Evolutionary conservation across 2,113 vertebrate genomes (phyloP), one percentile per base, ranked within the genome.

Genomic region (Nannobrachium achirus): DNA sequence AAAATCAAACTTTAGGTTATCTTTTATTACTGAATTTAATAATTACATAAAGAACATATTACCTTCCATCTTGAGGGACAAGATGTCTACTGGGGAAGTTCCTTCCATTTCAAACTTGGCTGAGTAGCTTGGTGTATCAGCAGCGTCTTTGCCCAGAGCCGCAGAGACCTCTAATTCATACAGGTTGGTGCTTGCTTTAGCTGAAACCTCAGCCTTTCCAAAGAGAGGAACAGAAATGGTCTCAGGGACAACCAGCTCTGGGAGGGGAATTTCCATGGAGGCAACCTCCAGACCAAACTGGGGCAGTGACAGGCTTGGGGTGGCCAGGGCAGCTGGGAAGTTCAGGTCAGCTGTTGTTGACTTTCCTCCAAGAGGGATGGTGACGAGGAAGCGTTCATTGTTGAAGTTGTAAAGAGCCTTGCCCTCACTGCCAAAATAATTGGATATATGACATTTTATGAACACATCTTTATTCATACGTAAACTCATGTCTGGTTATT

Each of bases 21-120:
- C 2, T 25, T 25, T 25, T 25, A 25, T 25, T 25, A 4, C 25
- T 25, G 25, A 25, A 2, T 25, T 2, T 25, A 25, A 25, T 25
- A 25, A 2, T 25, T 25, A 2, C n/a, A 2, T 25, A 25, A 25
- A 25, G 25, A 25, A 25, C 25, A 25, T 25, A 2, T 25, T 91
- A 98, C 97, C 97, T 93, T 95, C 92, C 15, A 95, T 39, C 13
- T 73, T 89, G 45, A 96, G 85, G 53, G 96, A 95, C 13, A 98
- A 84, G 48, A 97, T 81, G 25, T 96, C 93, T 33, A 97, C 11
- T 11, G 91, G 75, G 0, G 94, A 93, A 10, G 90, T 91, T 59
- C 94, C 95, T 1, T 78, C 93, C 1, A 94, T 65, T 19, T 78
- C 79, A 51, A 95, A 94, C 16, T 62, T 91, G 38, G 94, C 85